A percentile compares a stretch with the other conserved stretches of the same genome.
phyloP scores from a whole-genome alignment of 2,888 invertebrate species.

The Anagyrus pseudococci region DNA sequence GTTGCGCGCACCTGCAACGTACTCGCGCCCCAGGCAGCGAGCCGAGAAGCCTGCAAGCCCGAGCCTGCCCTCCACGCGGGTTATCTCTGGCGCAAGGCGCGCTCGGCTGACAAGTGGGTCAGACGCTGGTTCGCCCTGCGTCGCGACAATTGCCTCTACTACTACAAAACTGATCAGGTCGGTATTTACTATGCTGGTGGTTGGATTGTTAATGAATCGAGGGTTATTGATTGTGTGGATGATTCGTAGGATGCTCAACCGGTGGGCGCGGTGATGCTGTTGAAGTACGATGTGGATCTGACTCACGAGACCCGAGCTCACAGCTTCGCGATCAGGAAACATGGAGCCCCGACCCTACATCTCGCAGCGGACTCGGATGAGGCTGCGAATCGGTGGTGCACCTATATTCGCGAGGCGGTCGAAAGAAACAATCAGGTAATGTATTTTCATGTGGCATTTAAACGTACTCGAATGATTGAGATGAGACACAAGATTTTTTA shows the following conservation, averaged over 20 bases:
- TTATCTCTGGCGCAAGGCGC: slow-evolving; percentile 78
- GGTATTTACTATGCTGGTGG: background rate
- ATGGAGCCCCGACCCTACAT: slow-evolving; percentile 75
- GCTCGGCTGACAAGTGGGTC: slow-evolving; percentile 72
- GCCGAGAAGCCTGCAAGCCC: slow-evolving; percentile 63
- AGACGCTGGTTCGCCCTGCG: slow-evolving; percentile 90
- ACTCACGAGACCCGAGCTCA: slow-evolving; percentile 74
- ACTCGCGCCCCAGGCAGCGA: slow-evolving; percentile 71
- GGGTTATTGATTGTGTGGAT: no score
- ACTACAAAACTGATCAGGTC: slow-evolving; percentile 91
- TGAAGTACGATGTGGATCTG: slow-evolving; percentile 77
- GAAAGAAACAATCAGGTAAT: slow-evolving; percentile 73
- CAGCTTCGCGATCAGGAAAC: slow-evolving; percentile 75
- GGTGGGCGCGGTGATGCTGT: slow-evolving; percentile 86
- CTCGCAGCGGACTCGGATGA: slow-evolving; percentile 82
- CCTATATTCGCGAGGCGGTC: slow-evolving; percentile 79
- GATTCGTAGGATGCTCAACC: slow-evolving; percentile 78
- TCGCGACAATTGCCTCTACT: slow-evolving; percentile 92
- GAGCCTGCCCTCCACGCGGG: slow-evolving; percentile 70
- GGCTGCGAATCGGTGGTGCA: slow-evolving; percentile 77
- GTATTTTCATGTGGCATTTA: no score
- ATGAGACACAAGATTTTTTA: no score
- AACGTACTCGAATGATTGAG: no score
- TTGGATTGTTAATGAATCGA: no score
- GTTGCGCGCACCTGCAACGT: slow-evolving; percentile 88